These are phyloP conservation scores for Drosophila tripunctata DNA, from an alignment of 2,888 invertebrate species.

Conservation along the genomic window DNA sequence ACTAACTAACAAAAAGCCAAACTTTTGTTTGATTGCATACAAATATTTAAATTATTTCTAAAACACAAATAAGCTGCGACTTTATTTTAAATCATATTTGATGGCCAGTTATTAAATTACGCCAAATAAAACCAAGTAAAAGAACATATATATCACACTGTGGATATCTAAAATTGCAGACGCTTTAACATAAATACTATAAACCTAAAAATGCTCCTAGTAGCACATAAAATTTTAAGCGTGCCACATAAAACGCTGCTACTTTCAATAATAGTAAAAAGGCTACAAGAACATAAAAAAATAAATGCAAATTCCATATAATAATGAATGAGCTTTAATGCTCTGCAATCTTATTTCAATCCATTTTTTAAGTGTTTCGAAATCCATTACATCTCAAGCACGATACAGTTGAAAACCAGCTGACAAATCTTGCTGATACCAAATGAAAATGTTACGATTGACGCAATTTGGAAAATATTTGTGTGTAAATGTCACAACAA, in stretches of 20 bases:
- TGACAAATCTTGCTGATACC: slow-evolving; percentile 11
- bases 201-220: neutral
- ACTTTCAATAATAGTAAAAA: neutral
- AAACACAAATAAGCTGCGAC: slow-evolving; percentile 43
- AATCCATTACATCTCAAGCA: neutral
- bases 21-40: slow-evolving; percentile 28
- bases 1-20: slow-evolving; percentile 7
- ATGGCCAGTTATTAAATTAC: slow-evolving; percentile 29
- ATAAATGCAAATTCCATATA: too few relatives aligned
- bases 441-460: slow-evolving; percentile 9
- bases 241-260: neutral
- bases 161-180: neutral
- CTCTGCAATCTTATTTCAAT: neutral
- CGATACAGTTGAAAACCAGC: neutral
- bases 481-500: slow-evolving; percentile 50
- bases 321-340: neutral
- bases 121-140: slow-evolving; percentile 5
- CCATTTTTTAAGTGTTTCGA: neutral
- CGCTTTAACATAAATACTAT: neutral
- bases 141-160: too few relatives aligned
- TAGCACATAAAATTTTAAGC: neutral
- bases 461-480: slow-evolving; percentile 46
- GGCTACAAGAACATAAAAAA: neutral
- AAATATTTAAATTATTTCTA: slow-evolving; percentile 41
- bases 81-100: slow-evolving; percentile 10